Conservation (phyloP, 2,113 vertebrate species). For the Lota lota region DNA sequence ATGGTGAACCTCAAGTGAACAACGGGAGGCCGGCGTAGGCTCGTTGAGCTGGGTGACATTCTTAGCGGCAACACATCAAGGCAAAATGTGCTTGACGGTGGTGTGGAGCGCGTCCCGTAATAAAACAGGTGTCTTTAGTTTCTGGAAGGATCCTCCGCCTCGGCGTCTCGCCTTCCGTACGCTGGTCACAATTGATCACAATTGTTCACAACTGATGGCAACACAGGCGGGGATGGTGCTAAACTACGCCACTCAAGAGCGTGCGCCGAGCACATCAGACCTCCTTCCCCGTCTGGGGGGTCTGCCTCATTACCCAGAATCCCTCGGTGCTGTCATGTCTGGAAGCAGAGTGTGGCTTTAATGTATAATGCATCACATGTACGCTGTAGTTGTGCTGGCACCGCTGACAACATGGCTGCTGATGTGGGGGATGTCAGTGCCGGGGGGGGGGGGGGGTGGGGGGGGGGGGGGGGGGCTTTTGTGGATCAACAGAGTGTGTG, state of each 20-base stretch:
- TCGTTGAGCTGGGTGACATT: no score
- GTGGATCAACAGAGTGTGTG: no score
- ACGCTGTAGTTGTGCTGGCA: slow-evolving; percentile 48
- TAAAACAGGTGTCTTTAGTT: no score
- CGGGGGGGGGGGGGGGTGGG: no score
- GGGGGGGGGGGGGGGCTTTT: no score
- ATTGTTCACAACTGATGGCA: neutral
- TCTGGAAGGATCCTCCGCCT: no score
- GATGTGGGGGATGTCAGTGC: slow-evolving; percentile 22
- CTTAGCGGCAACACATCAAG: no score
- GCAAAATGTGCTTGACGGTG: no score
- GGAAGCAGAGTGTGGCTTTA: slow-evolving; percentile 63
- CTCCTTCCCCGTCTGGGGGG: slow-evolving; percentile 43
- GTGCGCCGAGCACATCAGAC: slow-evolving; percentile 46
- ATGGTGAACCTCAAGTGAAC: no score
- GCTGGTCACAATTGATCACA: neutral
- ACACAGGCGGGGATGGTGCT: neutral
- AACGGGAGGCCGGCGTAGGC: no score
- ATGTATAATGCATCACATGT: slow-evolving; percentile 72
- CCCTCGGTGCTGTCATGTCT: slow-evolving; percentile 67
- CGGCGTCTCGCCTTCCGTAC: no score
- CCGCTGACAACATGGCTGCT: slow-evolving; percentile 57
- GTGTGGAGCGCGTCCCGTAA: no score
- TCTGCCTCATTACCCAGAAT: slow-evolving; percentile 67
- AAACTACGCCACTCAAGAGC: slow-evolving; percentile 25